These are phyloP conservation scores for Lagopus leucura DNA, from an alignment of 2,113 vertebrate genomes.

Conservation along the genomic window DNA sequence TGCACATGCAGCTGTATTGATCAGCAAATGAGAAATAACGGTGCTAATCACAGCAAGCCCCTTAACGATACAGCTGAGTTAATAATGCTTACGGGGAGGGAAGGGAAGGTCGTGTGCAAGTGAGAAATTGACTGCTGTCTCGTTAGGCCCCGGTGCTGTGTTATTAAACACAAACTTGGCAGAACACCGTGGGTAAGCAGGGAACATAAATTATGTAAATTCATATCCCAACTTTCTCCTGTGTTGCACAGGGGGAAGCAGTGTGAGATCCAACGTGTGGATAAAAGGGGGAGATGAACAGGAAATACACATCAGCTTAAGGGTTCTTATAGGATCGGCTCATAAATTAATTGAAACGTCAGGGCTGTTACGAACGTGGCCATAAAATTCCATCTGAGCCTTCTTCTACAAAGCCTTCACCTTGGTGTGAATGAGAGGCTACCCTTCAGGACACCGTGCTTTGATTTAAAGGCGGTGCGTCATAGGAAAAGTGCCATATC, in stretches of 20 bases:
- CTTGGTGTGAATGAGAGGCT: not conserved
- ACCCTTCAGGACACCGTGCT: not conserved
- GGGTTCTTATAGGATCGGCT: not conserved
- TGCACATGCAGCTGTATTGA: not conserved
- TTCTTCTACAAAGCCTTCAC: not conserved
- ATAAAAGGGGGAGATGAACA: not conserved
- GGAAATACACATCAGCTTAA: not conserved
- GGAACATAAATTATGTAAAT: slow-evolving; percentile 20
- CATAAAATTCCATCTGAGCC: not conserved
- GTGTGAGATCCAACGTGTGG: not conserved
- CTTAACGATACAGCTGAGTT: slow-evolving; percentile 24
- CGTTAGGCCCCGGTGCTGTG: not conserved
- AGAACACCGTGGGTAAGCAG: not conserved
- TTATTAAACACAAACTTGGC: slow-evolving; percentile 43
- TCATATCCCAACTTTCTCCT: not conserved
- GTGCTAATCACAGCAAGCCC: not conserved
- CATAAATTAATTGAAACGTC: slow-evolving; percentile 35
- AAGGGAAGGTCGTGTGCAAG: slow-evolving; percentile 20
- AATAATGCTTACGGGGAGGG: slow-evolving; percentile 6
- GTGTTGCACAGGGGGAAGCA: not conserved
- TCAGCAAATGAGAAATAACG: slow-evolving; percentile 1
- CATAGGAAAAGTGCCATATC: not conserved
- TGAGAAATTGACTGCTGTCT: slow-evolving; percentile 45
- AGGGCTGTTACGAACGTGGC: not conserved
- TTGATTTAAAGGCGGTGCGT: slow-evolving; percentile 1